Evolutionary conservation across 2,888 invertebrate genomes (phyloP), one percentile per base, ranked within the genome.

Genomic region (Lypha dubia): DNA sequence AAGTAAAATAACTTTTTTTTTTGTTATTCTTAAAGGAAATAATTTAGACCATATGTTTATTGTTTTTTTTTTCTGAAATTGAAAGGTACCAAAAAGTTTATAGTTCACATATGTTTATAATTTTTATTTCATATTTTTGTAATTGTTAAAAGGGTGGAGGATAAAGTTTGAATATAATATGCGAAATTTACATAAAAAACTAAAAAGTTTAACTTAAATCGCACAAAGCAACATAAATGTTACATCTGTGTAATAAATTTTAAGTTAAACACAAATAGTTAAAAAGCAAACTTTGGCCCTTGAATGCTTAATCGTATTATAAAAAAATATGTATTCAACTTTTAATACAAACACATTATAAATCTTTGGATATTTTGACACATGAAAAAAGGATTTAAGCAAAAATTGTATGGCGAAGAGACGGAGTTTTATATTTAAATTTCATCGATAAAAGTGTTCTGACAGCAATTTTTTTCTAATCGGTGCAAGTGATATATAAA

Each of bases 231-330:
- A n/a, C 6, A 46, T 46, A 5, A 46, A n/a, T 17, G 17, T 46
- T 46, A 17, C n/a, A 46, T 17, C 17, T 46, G 17, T n/a, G 17
- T n/a, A n/a, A 46, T 38, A 38, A 38, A 38, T 38, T 38, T 38
- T 6, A 44, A 44, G n/a, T 44, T 15, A 44, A 44, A 28, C 5
- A 28, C 4, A 44, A 44, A 44, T 6, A n/a, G n/a, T 15, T 15
- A n/a, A 44, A 44, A 44, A 44, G n/a, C 15, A n/a, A 44, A 44
- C 44, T 44, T 44, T n/a, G 44, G 44, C 44, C 44, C 44, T 44
- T 44, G 44, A 44, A 9, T 3, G 44, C 44, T 4, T 44, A n/a
- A n/a, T 3, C 15, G 3, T 44, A 13, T 41, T 8, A 15, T 38
- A 38, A 38, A 38, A 38, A 13, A 11, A n/a, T n/a, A n/a, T 9